A percentile compares a stretch with the other conserved stretches of the same genome.
These are phyloP conservation scores for Anagrus nilaparvatae DNA, from an alignment of 1,140 invertebrate species.

Conservation along the genomic window DNA sequence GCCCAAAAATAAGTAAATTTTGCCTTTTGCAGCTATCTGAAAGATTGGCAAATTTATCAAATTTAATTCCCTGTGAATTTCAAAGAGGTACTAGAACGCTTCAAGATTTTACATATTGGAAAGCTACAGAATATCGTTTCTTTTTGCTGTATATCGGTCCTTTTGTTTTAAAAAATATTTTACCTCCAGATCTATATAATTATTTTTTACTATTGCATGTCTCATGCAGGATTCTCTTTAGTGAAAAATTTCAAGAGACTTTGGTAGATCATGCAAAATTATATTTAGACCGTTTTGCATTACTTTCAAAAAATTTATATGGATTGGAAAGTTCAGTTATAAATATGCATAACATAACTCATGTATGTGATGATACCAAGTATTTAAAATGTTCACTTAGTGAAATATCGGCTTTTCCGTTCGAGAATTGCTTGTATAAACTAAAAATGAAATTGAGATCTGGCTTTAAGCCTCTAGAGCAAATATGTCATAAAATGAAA, in stretches of 20 bases:
- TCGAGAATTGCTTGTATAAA: constrained; percentile 16
- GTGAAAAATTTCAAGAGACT: constrained; percentile 4
- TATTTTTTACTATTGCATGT: constrained; percentile 17
- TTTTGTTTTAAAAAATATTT: constrained; percentile 11
- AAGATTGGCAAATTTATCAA: neutral
- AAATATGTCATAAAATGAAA: constrained; percentile 1
- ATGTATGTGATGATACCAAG: constrained; percentile 15
- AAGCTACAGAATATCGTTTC: constrained; percentile 17
- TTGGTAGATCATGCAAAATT: constrained; percentile 10
- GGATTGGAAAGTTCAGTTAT: constrained; percentile 14
- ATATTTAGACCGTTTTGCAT: constrained; percentile 14
- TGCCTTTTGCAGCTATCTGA: neutral
- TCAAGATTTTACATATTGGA: constrained; percentile 9
- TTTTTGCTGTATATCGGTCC: constrained; percentile 18
- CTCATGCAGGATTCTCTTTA: constrained; percentile 13
- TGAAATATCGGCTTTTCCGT: constrained; percentile 16
- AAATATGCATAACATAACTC: constrained; percentile 16
- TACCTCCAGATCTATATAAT: constrained; percentile 11
- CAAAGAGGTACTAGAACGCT: constrained; percentile 7
- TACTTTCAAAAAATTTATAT: constrained; percentile 7
- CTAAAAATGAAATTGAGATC: constrained; percentile 12
- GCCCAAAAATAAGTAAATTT: neutral
- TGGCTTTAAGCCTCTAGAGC: constrained; percentile 12
- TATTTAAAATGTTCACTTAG: constrained; percentile 9
- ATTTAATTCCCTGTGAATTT: constrained; percentile 9